These are phyloP conservation scores for Malurus melanocephalus DNA, from an alignment of 2,113 vertebrate species.

Conservation along the genomic window DNA sequence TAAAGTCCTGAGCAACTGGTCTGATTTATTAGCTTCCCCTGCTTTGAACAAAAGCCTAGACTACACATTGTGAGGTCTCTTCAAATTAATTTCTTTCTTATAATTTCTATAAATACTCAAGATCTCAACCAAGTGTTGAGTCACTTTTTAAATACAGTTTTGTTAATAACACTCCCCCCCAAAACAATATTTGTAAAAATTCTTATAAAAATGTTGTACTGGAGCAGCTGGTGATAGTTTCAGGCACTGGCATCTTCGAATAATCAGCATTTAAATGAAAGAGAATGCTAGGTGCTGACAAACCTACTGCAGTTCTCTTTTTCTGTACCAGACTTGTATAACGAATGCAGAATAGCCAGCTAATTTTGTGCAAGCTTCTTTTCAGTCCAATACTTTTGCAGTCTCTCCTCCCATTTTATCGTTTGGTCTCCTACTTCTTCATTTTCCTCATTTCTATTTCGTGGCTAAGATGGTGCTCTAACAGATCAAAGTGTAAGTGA, in stretches of 20 bases:
- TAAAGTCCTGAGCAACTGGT: not conserved
- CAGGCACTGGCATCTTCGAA: not conserved
- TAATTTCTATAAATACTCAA: not conserved
- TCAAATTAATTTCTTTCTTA: not conserved
- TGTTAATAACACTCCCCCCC: not conserved
- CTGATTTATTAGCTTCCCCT: not conserved
- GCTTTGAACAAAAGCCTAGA: not conserved
- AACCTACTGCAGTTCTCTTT: slow-evolving; percentile 47
- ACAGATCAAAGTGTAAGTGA: slow-evolving; percentile 45
- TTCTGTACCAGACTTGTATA: slow-evolving; percentile 17
- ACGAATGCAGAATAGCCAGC: slow-evolving; percentile 30
- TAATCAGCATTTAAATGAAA: slow-evolving; percentile 20
- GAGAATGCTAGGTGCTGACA: slow-evolving; percentile 38
- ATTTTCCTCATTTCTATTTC: slow-evolving; percentile 37
- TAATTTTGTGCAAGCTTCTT: slow-evolving; percentile 50
- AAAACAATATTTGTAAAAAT: not conserved
- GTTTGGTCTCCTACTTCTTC: slow-evolving; percentile 36
- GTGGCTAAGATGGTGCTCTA: slow-evolving; percentile 33
- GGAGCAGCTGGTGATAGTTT: not conserved
- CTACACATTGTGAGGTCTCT: not conserved
- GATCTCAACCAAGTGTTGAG: not conserved
- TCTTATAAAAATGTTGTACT: not conserved
- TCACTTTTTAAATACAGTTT: not conserved
- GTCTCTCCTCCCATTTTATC: slow-evolving; percentile 40
- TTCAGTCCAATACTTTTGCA: slow-evolving; percentile 33